Evolutionary conservation across 2,113 vertebrate species (phyloP), one percentile per base, ranked within the genome.

Genomic region (Naja naja): DNA sequence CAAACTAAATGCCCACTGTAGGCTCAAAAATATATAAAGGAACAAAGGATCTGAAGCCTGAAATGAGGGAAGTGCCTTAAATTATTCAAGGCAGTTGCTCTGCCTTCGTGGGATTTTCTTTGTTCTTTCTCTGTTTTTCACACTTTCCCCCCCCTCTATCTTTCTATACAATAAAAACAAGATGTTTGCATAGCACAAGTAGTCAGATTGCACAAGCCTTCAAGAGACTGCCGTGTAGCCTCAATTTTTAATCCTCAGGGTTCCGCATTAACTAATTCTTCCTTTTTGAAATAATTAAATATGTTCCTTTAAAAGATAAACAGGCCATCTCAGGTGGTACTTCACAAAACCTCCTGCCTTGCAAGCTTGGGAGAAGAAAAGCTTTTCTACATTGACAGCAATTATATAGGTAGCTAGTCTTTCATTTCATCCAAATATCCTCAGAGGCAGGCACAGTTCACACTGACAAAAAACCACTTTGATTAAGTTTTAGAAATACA

Each of bases 1-100:
- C 81, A 95, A 95, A 96, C 94, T 96, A 92, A 95, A 96, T 93
- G 87, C 93, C 93, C 95, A 85, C 49, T 89, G 60, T 91, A 93
- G 93, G 90, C 86, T 95, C 94, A 94, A 23, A 95, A 94, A 93
- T 90, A 92, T 23, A 89, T 90, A 87, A 14, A 95, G 93, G 96
- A 96, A 97, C 95, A 96, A 96, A 96, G 96, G 90, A 81, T 89
- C n/a, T 94, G 93, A 96, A 93, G 93, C 89, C 90, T 95, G 92
- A 93, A 95, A 91, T 94, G 90, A 93, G 4, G 89, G 89, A 96
- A 92, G 22, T 4, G 25, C 6, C 94, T 94, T 97, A 94, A 97
- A 97, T 96, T 96, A 97, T 97, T 96, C 95, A 97, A 87, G 89
- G 34, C 49, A 18, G 94, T 95, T 90, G 55, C 94, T 96, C 94